Evolutionary conservation across 1,140 invertebrate species (phyloP).

Genomic region (Drosophila gunungcola): DNA sequence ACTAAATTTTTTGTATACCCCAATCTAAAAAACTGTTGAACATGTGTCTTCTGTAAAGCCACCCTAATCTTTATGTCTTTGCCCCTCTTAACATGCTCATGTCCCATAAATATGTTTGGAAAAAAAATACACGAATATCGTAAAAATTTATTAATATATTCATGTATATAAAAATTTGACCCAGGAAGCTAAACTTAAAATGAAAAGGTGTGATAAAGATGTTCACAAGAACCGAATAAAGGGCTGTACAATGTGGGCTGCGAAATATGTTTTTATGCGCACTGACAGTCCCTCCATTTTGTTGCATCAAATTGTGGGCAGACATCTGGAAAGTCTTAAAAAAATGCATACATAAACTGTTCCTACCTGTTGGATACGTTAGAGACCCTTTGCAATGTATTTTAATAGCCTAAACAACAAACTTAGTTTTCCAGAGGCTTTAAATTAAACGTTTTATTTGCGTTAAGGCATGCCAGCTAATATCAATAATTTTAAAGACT

Average conservation of each 20-base stretch:
- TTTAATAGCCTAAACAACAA: neutral
- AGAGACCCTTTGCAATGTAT: neutral
- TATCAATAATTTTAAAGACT: slow-evolving; percentile 9
- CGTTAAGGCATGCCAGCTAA: neutral
- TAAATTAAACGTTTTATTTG: neutral
- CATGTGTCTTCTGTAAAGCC: neutral
- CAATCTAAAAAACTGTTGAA: neutral
- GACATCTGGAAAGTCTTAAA: neutral
- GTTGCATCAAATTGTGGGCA: neutral
- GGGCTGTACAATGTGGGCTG: neutral
- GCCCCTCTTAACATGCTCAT: neutral
- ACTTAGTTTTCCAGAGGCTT: neutral
- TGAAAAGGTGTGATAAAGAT: neutral
- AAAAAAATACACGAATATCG: neutral
- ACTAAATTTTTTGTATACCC: neutral
- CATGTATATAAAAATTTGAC: neutral
- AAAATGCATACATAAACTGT: neutral
- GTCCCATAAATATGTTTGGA: neutral
- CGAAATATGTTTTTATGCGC: neutral
- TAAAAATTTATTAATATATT: too few relatives aligned
- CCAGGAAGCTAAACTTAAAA: neutral
- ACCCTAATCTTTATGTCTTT: neutral
- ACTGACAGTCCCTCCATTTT: neutral
- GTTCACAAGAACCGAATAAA: neutral
- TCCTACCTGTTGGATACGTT: too few relatives aligned